These are phyloP conservation scores for Galemys pyrenaicus DNA, from an alignment of 2,113 vertebrate species.

Conservation along the genomic window DNA sequence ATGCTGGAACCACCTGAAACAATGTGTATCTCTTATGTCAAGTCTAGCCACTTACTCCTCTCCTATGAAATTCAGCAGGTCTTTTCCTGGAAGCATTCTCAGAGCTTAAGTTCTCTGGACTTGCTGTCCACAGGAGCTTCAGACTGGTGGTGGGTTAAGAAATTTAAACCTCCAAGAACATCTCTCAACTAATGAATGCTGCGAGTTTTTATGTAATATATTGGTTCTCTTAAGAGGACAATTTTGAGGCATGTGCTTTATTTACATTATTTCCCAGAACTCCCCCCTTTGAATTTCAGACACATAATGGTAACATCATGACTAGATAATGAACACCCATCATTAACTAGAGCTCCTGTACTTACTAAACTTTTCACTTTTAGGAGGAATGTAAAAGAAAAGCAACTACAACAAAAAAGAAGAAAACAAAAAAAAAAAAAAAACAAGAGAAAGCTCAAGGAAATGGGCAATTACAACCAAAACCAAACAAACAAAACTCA, in stretches of 20 bases:
- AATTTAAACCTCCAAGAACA: not conserved
- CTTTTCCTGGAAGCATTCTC: not conserved
- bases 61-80: not conserved
- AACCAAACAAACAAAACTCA: no score
- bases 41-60: not conserved
- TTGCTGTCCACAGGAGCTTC: not conserved
- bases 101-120: not conserved
- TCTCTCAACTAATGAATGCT: not conserved
- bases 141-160: not conserved
- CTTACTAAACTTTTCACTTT: not conserved
- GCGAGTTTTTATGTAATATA: not conserved
- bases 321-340: rapidly evolving
- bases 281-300: not conserved
- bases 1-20: not conserved
- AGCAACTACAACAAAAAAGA: no score
- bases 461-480: no score
- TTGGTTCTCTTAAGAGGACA: not conserved
- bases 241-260: not conserved
- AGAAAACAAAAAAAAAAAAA: no score
- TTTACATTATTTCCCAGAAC: not conserved
- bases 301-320: not conserved
- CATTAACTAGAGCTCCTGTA: not conserved
- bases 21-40: not conserved
- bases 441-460: no score
- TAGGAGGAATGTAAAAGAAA: no score